These are phyloP conservation scores for Psittacula cyanocephala DNA, from an alignment of 2,113 vertebrate species.

Conservation along the genomic window DNA sequence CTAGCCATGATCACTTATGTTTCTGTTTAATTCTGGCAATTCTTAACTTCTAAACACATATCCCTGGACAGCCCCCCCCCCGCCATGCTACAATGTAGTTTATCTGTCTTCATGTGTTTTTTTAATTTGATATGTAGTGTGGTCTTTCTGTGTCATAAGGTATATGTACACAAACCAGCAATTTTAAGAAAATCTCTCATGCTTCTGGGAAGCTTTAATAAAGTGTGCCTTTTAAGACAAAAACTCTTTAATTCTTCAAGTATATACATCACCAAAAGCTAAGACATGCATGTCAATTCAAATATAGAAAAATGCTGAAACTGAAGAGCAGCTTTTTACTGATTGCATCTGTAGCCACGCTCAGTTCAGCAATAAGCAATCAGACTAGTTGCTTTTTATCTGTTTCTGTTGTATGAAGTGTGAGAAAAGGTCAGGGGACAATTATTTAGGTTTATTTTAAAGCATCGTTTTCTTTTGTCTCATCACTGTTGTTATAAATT, in stretches of 20 bases:
- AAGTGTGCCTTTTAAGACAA: neutral
- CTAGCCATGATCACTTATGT: neutral
- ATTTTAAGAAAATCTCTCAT: neutral
- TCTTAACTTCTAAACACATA: neutral
- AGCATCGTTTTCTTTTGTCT: constrained; percentile 26
- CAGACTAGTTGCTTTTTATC: constrained; percentile 28
- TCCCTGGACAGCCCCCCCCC: neutral
- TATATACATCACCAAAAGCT: neutral
- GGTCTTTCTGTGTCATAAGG: accelerated
- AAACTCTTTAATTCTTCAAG: neutral
- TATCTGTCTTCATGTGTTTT: neutral
- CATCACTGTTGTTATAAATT: constrained; percentile 24
- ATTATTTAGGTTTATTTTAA: constrained; percentile 42
- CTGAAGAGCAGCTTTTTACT: neutral
- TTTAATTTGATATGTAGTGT: neutral
- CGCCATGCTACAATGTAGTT: neutral
- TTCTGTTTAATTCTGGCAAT: neutral
- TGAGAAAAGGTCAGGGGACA: neutral
- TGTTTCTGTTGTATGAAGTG: neutral
- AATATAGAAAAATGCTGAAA: neutral
- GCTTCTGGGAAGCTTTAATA: neutral
- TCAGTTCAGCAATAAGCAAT: neutral
- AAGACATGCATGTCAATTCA: neutral
- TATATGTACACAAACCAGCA: neutral
- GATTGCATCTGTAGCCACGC: neutral